Evolutionary conservation across 1,140 invertebrate genomes (phyloP).

Genomic region (Papilio xuthus): DNA sequence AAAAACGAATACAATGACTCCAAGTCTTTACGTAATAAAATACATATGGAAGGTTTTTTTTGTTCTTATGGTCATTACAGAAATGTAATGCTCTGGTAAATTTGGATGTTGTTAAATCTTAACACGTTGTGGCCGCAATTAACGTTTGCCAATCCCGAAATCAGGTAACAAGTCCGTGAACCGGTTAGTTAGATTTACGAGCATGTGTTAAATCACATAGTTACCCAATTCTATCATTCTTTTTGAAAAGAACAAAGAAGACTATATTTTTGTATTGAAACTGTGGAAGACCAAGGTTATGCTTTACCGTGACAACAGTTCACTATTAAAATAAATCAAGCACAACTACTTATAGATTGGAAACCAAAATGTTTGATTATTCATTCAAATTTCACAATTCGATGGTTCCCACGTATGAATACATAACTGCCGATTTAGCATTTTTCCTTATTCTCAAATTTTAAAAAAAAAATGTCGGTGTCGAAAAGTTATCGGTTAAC

Average conservation of each 20-base stretch:
- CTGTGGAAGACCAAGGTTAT: too few relatives aligned
- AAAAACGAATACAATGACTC: too few relatives aligned
- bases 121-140: slow-evolving; percentile 9
- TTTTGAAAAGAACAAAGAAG: neutral
- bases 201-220: neutral
- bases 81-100: neutral
- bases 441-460: too few relatives aligned
- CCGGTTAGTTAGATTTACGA: slow-evolving; percentile 23
- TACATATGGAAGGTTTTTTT: neutral
- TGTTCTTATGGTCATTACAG: neutral
- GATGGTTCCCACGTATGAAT: too few relatives aligned
- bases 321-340: neutral
- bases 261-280: neutral
- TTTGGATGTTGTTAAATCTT: slow-evolving; percentile 1
- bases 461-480: too few relatives aligned
- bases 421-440: too few relatives aligned
- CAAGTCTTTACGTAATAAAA: too few relatives aligned
- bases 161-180: slow-evolving; percentile 27
- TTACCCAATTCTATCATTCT: neutral
- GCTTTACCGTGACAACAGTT: neutral
- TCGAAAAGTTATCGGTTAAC: too few relatives aligned
- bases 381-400: too few relatives aligned
- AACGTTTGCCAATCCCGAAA: slow-evolving; percentile 16
- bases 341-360: neutral
- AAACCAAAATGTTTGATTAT: too few relatives aligned